Conservation (phyloP, 2,113 vertebrate genomes). For the Sigmodon hispidus region DNA sequence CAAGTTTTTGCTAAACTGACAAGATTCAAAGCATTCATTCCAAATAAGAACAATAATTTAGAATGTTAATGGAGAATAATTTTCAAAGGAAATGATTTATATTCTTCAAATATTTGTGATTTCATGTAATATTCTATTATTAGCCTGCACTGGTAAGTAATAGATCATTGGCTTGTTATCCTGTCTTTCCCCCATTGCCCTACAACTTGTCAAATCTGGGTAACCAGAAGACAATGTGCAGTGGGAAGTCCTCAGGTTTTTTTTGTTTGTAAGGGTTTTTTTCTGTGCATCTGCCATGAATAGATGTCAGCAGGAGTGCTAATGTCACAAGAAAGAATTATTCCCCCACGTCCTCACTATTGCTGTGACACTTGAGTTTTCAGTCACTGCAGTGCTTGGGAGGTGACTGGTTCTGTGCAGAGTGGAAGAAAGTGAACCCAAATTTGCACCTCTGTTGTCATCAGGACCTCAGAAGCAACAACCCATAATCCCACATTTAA, state of each 20-base stretch:
- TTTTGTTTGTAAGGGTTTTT: background rate
- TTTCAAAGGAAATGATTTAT: background rate
- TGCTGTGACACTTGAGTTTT: background rate
- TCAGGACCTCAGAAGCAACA: background rate
- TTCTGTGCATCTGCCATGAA: background rate
- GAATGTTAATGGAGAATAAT: background rate
- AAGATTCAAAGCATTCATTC: constrained; percentile 16
- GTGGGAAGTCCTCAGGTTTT: background rate
- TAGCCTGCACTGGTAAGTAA: background rate
- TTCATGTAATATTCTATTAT: background rate
- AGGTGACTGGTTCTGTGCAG: background rate
- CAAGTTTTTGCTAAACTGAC: background rate
- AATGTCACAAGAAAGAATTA: accelerated
- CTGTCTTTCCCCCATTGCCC: accelerated
- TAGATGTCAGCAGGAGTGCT: background rate
- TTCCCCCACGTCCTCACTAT: no score
- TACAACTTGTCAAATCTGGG: background rate
- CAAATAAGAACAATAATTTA: background rate
- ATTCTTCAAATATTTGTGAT: background rate
- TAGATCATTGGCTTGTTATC: accelerated
- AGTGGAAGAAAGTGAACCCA: background rate
- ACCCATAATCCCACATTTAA: background rate
- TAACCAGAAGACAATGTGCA: background rate
- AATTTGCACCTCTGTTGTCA: background rate
- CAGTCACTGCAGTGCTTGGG: accelerated